These are phyloP conservation scores for Nothura maculosa DNA, from an alignment of 2,797 vertebrate genomes.

Conservation along the genomic window DNA sequence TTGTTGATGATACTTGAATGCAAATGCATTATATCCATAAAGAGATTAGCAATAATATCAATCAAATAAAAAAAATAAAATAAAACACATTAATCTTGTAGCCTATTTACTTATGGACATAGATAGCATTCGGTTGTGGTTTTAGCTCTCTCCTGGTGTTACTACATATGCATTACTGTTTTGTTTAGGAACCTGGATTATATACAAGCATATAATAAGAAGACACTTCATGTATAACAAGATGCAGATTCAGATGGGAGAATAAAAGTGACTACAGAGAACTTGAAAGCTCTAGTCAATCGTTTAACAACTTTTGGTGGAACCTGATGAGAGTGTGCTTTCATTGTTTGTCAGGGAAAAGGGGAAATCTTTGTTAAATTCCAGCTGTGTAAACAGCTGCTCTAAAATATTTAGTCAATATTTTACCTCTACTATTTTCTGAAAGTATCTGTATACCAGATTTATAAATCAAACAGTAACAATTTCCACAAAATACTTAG, in stretches of 20 bases:
- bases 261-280: not conserved
- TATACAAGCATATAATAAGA: not conserved
- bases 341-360: not conserved
- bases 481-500: not conserved
- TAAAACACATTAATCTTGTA: not conserved
- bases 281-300: fast-evolving
- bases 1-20: not conserved
- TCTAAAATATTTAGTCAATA: not conserved
- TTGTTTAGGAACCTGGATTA: not conserved
- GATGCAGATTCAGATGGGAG: not conserved
- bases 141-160: not conserved
- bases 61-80: not conserved
- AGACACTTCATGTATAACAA: not conserved
- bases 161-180: not conserved
- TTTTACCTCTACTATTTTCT: not conserved
- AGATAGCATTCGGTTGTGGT: not conserved
- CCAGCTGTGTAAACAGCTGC: not conserved
- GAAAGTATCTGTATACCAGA: not conserved
- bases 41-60: not conserved
- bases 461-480: not conserved
- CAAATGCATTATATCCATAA: not conserved
- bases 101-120: not conserved
- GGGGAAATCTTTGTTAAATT: not conserved
- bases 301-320: not conserved
- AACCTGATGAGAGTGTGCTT: not conserved